phyloP scores from a whole-genome alignment of 2,113 vertebrate genomes.

The Lepisosteus oculatus region DNA sequence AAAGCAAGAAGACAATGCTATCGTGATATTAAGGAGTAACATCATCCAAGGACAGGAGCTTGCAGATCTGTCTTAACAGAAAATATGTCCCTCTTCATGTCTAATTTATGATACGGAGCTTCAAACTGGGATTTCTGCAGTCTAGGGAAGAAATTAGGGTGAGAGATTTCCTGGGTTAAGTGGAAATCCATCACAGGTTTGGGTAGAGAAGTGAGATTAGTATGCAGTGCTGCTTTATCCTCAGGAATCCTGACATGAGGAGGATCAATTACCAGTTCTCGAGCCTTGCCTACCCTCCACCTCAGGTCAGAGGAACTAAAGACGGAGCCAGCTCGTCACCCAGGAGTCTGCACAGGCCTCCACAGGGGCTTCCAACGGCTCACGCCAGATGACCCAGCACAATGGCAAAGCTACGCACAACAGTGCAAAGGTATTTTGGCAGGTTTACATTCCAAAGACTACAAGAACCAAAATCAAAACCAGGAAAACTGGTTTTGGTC shows the following conservation, averaged over 20 bases:
- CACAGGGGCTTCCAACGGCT: neutral
- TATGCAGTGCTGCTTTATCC: constrained; percentile 6
- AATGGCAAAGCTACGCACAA: neutral
- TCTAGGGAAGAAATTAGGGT: constrained; percentile 13
- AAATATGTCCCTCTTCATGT: constrained; percentile 12
- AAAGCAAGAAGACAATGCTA: constrained; percentile 10
- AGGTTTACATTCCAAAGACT: too few species aligned
- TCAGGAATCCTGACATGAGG: constrained; percentile 4
- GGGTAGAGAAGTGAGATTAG: constrained; percentile 12
- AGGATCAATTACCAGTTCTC: constrained; percentile 13
- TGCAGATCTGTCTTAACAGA: neutral
- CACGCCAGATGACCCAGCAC: neutral
- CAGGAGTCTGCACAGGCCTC: neutral
- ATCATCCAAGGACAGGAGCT: neutral
- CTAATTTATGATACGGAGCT: constrained; percentile 9
- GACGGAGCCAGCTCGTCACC: neutral
- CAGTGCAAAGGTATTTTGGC: too few species aligned
- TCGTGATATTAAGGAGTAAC: neutral
- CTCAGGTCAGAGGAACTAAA: neutral
- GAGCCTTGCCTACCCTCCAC: neutral
- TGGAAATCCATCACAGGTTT: constrained; percentile 7
- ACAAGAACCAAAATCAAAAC: too few species aligned
- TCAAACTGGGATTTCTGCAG: constrained; percentile 5
- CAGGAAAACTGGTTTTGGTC: too few species aligned
- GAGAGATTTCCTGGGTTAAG: constrained; percentile 7